Evolutionary conservation across 2,113 vertebrate genomes (phyloP).

Genomic region (Sakesphorus luctuosus): DNA sequence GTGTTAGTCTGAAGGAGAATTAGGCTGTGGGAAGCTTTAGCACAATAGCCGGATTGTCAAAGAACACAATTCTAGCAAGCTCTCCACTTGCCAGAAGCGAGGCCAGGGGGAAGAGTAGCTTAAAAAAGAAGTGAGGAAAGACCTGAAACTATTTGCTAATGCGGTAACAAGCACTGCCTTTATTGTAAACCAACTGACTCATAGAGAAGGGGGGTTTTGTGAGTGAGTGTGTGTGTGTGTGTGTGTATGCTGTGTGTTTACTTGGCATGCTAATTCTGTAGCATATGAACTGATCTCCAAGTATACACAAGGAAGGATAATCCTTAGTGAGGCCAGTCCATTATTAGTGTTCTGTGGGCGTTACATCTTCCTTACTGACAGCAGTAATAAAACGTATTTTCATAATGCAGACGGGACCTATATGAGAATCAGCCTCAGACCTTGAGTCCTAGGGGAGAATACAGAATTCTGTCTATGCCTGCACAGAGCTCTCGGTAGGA

Average conservation of each 20-base stretch:
- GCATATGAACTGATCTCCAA: background rate
- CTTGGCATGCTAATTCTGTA: background rate
- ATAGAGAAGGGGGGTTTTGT: background rate
- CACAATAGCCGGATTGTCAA: background rate
- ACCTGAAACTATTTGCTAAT: background rate
- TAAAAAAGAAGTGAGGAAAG: constrained; percentile 3
- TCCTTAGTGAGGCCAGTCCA: background rate
- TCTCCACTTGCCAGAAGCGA: background rate
- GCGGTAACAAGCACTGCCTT: background rate
- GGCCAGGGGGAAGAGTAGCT: background rate
- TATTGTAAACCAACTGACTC: background rate
- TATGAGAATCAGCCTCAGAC: background rate
- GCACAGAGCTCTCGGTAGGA: background rate
- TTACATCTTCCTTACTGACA: background rate
- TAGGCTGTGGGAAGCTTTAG: background rate
- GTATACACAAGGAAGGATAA: background rate
- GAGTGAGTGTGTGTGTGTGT: no score
- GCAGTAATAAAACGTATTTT: background rate
- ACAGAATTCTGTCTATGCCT: background rate
- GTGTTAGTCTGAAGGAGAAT: background rate
- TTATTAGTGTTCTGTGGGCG: background rate
- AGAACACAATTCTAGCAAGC: background rate
- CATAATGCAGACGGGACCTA: background rate
- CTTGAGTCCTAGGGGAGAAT: background rate
- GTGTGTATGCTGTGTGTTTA: background rate